Percentiles rank a stretch among this genome's conserved stretches.
These are phyloP conservation scores for Odontothrips loti DNA, from an alignment of 2,888 invertebrate species.

Conservation along the genomic window DNA sequence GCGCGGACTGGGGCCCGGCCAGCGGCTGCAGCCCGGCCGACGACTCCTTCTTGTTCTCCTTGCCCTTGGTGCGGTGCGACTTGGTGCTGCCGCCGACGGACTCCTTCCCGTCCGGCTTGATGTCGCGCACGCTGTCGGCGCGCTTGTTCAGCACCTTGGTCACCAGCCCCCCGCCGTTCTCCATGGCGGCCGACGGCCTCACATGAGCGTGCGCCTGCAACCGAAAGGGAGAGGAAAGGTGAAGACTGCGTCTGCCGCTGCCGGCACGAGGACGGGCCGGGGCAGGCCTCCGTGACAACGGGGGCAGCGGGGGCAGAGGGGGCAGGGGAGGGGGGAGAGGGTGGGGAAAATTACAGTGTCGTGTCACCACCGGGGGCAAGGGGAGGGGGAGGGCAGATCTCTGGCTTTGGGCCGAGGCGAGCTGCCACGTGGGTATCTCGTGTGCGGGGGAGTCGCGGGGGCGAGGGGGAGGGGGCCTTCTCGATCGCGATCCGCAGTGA, in stretches of 20 bases:
- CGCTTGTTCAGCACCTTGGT: conserved; percentile 16
- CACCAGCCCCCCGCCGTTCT: conserved; percentile 13
- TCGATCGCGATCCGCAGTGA: no score
- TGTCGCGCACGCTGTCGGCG: background rate
- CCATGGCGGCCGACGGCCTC: background rate
- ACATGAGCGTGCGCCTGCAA: background rate
- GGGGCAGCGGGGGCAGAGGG: background rate
- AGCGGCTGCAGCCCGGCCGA: background rate
- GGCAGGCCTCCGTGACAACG: no score
- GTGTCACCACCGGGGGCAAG: background rate
- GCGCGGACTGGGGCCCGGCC: background rate
- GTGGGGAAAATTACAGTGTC: background rate
- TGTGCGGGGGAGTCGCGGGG: no score
- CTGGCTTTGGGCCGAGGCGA: background rate
- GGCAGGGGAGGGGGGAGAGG: background rate
- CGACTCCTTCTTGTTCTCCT: conserved; percentile 22
- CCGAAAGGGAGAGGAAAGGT: background rate
- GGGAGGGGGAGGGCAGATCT: background rate
- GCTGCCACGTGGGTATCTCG: background rate
- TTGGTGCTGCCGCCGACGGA: background rate
- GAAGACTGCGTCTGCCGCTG: no score
- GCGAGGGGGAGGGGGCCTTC: no score
- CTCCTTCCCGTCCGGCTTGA: conserved; percentile 3
- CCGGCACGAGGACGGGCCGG: background rate
- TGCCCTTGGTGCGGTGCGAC: background rate